Base-by-base conservation (phyloP, 2,888 invertebrate species). In the Hybos culiciformis region DNA sequence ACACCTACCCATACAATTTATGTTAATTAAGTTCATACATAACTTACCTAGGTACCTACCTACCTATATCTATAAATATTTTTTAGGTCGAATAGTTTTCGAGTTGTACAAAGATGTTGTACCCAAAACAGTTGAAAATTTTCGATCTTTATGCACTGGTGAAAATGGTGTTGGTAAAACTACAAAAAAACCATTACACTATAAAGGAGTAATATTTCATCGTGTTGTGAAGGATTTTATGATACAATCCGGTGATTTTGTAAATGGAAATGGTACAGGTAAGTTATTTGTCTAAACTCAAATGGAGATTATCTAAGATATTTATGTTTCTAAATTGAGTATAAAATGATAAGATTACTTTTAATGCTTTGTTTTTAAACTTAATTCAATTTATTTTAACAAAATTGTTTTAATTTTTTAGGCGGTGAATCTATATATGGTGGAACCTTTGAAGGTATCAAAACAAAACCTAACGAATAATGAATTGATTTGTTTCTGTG, bases 341-440 rank as follows among this genome's bases (percentile, higher is more conserved):
- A n/a, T n/a, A n/a, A n/a, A n/a, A n/a, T n/a, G n/a, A n/a, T n/a
- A n/a, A n/a, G n/a, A n/a, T n/a, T n/a, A n/a, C n/a, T n/a, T n/a
- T n/a, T n/a, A n/a, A n/a, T n/a, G n/a, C n/a, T n/a, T n/a, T n/a
- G n/a, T n/a, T n/a, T n/a, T n/a, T n/a, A n/a, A n/a, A n/a, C n/a
- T n/a, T n/a, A n/a, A n/a, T n/a, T n/a, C n/a, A n/a, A n/a, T n/a
- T n/a, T n/a, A n/a, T n/a, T n/a, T n/a, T n/a, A n/a, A n/a, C n/a
- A n/a, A n/a, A n/a, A n/a, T n/a, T n/a, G n/a, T n/a, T n/a, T n/a
- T n/a, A n/a, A n/a, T n/a, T n/a, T n/a, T n/a, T n/a, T n/a, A n/a
- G n/a, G 97, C 18, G 97, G 98, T 9, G 97, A 97, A 68, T 94
- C 94, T 11, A 92, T 98, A 54, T 97, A 93, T 67, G 97, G 96